Base-by-base conservation (phyloP, 1,140 invertebrate genomes). In the Leptinotarsa lineolata region DNA sequence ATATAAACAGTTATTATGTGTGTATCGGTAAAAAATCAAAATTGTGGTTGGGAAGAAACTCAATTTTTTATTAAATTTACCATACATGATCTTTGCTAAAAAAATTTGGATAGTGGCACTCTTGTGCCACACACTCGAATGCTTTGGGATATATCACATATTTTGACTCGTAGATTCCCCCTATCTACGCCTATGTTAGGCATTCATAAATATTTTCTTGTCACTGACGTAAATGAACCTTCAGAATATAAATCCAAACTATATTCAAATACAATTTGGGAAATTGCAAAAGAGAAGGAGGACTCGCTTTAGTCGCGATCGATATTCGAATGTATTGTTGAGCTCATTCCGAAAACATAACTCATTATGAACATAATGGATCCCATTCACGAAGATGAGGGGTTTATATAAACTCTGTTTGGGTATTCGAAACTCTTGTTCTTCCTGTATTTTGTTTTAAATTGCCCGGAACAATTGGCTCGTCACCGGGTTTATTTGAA, bases 321-420 rank as follows among this genome's bases (percentile, higher is more conserved):
- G 48, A 69, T 69, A 69, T 69, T 69, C 45, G 68, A 69, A 48
- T 69, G 68, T 69, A 69, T 59, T 69, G 68, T 69, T 48, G 58
- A 69, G 22, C 58, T 69, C 58, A 13, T 59, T 58, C 45, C n/a
- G 68, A 69, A 69, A 58, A 69, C 68, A 69, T 18, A 69, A 24
- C 48, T 22, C 21, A 59, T 69, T 69, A 69, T 21, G 68, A 69
- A 59, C 46, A 69, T 69, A 69, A 69, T 69, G 30, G 68, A 69
- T 45, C 68, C 48, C 39, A 69, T 69, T 69, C 30, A 69, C 68
- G 58, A 69, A 69, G 68, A 69, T 59, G 54, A 39, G 68, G 54
- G 68, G 48, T 69, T 69, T 59, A 69, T 69, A 69, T 69, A 69
- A 69, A 69, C 12, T 54, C 46, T 69, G 54, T 69, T 30, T 58